Base-by-base conservation (phyloP, 2,888 invertebrate genomes). In the Thecocarcelia acutangulata region DNA sequence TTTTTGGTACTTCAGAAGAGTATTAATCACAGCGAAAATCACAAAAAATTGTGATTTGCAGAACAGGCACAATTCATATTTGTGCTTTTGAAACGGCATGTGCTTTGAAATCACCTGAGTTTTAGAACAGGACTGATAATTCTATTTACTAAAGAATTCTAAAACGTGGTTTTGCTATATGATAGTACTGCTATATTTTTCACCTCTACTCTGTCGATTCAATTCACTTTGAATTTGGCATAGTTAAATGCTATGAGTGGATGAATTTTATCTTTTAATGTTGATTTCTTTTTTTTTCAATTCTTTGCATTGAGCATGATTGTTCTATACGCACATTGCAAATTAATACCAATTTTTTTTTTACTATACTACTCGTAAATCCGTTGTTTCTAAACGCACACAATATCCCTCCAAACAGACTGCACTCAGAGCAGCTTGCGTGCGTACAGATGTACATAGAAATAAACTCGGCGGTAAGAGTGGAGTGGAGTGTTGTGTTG, bases 301-400 rank as follows among this genome's bases (percentile, higher is more conserved):
- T 24, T 24, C 24, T 2, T n/a, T 3, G 24, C 24, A 28, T 52
- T 72, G 17, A 52, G 61, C 50, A 44, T 61, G 11, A 61, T 66
- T 58, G 37, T 64, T 69, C 54, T 21, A 9, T 58, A 77, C 77
- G 64, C 74, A 70, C 28, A 82, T 66, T 77, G 59, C 70, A 74
- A 74, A 68, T 52, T 52, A 52, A 24, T 68, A 50, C 0, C 24
- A 21, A 21, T 54, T 21, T 66, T n/a, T 56, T 37, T 66, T n/a
- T 56, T 37, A 33, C 56, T 64, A 50, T 8, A 37, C 17, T 44
- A n/a, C n/a, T n/a, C n/a, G n/a, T n/a, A 66, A 64, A 48, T 59
- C 64, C 59, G 17, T 15, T 46, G 44, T 15, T 52, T 15, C 28
- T 70, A 54, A 70, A 69, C 24, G 15, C 33, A 59, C 15, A 74